phyloP scores from a whole-genome alignment of 1,140 invertebrate species.

The Trichonephila clavipes region DNA sequence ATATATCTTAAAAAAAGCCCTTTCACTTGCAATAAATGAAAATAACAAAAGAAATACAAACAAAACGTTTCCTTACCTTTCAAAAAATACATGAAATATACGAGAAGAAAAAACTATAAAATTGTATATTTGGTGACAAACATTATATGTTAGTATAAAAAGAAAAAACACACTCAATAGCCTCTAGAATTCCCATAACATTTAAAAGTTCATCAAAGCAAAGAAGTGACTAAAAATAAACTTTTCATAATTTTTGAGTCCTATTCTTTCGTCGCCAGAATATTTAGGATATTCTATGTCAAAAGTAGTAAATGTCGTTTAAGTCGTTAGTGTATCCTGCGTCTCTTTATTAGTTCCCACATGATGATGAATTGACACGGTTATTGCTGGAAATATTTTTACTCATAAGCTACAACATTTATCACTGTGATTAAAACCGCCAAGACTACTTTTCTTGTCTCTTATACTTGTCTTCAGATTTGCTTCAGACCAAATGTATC shows the following conservation, averaged over 20 bases:
- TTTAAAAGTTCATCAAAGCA: too few relatives aligned
- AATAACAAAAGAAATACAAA: too few relatives aligned
- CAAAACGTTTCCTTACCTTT: too few relatives aligned
- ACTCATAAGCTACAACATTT: constrained; percentile 39
- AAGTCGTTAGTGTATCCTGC: not conserved
- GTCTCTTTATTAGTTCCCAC: constrained; percentile 45
- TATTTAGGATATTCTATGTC: not conserved
- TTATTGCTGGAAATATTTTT: constrained; percentile 53
- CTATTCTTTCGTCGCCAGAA: not conserved
- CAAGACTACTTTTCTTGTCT: constrained; percentile 15
- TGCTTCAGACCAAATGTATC: not conserved
- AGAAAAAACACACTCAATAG: too few relatives aligned
- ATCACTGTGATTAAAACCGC: constrained; percentile 45
- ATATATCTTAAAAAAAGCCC: too few relatives aligned
- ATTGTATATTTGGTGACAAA: too few relatives aligned
- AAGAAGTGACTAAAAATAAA: too few relatives aligned
- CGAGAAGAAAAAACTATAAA: too few relatives aligned
- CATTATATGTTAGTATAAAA: too few relatives aligned
- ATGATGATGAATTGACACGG: constrained; percentile 37
- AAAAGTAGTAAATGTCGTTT: not conserved
- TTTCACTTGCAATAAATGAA: too few relatives aligned
- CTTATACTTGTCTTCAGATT: not conserved
- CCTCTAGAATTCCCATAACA: too few relatives aligned
- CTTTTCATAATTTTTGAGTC: not conserved
- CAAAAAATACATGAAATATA: too few relatives aligned